These are phyloP conservation scores for Zaprionus tsacasi DNA, from an alignment of 1,140 invertebrate genomes.

Conservation along the genomic window DNA sequence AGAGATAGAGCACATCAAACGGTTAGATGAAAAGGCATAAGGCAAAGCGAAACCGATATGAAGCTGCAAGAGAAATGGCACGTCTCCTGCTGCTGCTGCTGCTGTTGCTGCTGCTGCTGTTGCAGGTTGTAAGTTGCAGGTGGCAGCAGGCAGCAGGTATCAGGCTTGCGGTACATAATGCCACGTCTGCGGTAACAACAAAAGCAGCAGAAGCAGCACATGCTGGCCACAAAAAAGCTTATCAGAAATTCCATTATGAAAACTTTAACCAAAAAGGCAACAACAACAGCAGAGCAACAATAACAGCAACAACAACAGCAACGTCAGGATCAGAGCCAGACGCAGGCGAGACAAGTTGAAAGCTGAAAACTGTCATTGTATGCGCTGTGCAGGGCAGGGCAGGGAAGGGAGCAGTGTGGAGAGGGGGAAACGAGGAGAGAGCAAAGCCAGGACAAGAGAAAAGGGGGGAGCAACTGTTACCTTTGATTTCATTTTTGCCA, in stretches of 20 bases:
- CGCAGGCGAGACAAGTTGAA: constrained; percentile 47
- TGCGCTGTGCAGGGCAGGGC: neutral
- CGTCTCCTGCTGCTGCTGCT: constrained; percentile 14
- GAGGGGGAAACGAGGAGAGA: neutral
- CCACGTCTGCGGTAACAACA: constrained; percentile 59
- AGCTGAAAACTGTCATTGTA: constrained; percentile 29
- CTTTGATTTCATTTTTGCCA: constrained; percentile 64
- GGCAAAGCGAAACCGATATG: constrained; percentile 50
- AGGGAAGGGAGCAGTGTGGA: neutral
- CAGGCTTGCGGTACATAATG: constrained; percentile 46
- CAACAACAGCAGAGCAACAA: constrained; percentile 29
- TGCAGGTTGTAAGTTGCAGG: constrained; percentile 27
- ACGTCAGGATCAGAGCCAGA: constrained; percentile 35
- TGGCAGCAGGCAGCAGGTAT: constrained; percentile 4
- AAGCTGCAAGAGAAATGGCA: constrained; percentile 23
- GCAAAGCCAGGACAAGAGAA: neutral
- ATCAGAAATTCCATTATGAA: constrained; percentile 81
- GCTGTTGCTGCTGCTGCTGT: neutral
- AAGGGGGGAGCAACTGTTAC: constrained; percentile 30
- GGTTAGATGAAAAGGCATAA: constrained; percentile 59
- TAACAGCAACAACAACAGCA: constrained; percentile 33
- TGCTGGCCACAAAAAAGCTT: constrained; percentile 60
- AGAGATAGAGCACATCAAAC: constrained; percentile 37
- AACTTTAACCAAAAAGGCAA: constrained; percentile 53
- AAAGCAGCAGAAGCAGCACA: constrained; percentile 36